Evolutionary conservation across 2,888 invertebrate species (phyloP), one percentile per base, ranked within the genome.

Genomic region (Neoascia interrupta): DNA sequence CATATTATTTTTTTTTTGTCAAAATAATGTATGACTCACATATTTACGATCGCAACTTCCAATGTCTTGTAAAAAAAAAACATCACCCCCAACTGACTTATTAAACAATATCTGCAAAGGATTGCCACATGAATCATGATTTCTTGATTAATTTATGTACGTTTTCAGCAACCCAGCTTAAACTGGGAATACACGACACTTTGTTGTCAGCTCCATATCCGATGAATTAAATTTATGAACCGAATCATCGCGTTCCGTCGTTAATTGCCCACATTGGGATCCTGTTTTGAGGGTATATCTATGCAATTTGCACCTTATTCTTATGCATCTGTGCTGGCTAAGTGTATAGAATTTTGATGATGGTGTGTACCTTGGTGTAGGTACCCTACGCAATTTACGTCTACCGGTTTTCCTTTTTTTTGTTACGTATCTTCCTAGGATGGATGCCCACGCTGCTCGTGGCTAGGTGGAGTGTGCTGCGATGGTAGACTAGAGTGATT

Each of bases 201-300:
- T 45, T 45, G 58, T 47, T 64, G 72, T 64, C 72, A 53, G 58
- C n/a, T 76, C 54, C 64, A 37, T 60, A 79, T 66, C 66, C 66
- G 73, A 79, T 79, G 73, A 73, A 79, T 73, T 68, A 5, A 79
- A 79, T 79, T 79, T 79, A 73, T 68, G 73, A 68, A 73, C 43
- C 73, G 72, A 72, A 72, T 64, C 76, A 61, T 73, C 72, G 54
- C 73, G 73, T 60, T 56, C 66, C 54, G 49, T 68, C 37, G 37
- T 79, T 79, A 79, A 79, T 73, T 79, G 73, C 68, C 43, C 53
- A 36, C 37, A 23, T 10, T 18, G 36, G 41, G 61, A 73, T 79
- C 73, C 73, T 73, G 73, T 73, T 73, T 68, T 13, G 37, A 16
- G 37, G 21, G 49, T 5, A 21, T 11, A 5, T 16, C 37, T 41